Evolutionary conservation across 2,113 vertebrate genomes (phyloP).

Genomic region (Asarcornis scutulata): DNA sequence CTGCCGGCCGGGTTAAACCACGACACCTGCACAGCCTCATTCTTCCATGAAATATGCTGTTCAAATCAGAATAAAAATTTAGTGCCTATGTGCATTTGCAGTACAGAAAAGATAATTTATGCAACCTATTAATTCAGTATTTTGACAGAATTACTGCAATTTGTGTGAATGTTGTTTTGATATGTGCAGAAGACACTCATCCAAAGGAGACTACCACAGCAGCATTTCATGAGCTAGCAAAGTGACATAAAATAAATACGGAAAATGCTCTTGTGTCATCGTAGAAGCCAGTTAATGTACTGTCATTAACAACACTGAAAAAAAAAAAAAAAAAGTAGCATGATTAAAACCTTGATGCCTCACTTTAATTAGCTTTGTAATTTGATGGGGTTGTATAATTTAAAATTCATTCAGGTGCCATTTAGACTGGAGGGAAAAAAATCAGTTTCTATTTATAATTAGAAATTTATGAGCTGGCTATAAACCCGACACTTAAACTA

Average conservation of each 20-base stretch:
- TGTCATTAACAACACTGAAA: background rate
- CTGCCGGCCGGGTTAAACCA: too few species aligned
- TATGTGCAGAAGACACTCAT: background rate
- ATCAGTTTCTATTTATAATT: background rate
- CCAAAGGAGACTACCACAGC: background rate
- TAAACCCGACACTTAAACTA: background rate
- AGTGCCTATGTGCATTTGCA: background rate
- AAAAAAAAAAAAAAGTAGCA: slow-evolving; percentile 7
- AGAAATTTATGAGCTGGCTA: background rate
- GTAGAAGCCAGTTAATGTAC: background rate
- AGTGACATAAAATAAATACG: background rate
- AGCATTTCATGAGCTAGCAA: background rate
- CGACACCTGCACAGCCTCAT: background rate
- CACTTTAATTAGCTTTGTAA: background rate
- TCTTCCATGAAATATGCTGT: background rate
- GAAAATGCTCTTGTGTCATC: background rate
- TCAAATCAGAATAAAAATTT: background rate
- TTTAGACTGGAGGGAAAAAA: background rate
- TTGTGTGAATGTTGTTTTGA: background rate
- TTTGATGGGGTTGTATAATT: background rate
- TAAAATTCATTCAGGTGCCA: background rate
- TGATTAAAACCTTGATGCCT: background rate
- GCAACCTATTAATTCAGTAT: background rate
- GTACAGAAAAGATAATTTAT: background rate
- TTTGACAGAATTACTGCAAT: background rate